These are phyloP conservation scores for Pseudocheirus occidentalis DNA, from an alignment of 2,797 vertebrate species.

Conservation along the genomic window DNA sequence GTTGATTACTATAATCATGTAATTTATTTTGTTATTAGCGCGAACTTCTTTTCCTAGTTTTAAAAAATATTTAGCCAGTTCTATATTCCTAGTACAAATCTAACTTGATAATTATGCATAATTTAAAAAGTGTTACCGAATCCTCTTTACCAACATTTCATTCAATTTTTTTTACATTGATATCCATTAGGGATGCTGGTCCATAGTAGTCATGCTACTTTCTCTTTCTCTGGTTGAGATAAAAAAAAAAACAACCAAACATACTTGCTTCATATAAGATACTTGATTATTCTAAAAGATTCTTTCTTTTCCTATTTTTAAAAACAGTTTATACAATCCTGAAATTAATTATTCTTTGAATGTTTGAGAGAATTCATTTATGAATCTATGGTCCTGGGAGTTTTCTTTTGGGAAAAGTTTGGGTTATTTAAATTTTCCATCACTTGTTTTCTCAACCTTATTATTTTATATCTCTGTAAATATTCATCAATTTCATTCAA, in stretches of 20 bases:
- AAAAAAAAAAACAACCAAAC: background rate
- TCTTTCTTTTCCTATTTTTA: background rate
- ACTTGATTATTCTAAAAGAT: background rate
- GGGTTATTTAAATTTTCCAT: background rate
- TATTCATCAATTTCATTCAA: background rate
- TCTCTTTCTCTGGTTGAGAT: background rate
- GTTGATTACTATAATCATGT: background rate
- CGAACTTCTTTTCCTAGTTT: background rate
- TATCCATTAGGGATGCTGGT: background rate
- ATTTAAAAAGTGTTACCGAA: background rate
- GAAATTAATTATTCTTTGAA: background rate
- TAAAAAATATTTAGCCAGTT: background rate
- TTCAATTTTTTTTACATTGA: background rate
- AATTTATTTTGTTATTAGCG: background rate
- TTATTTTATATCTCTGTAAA: background rate
- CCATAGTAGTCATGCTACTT: background rate
- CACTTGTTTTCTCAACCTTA: background rate
- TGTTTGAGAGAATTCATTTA: background rate
- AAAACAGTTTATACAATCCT: background rate
- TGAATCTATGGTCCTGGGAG: background rate
- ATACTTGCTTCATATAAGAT: background rate
- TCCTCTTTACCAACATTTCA: background rate
- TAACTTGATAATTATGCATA: too few species aligned
- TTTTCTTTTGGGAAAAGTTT: background rate
- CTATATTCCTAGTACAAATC: too few species aligned